A percentile compares a stretch with the other conserved stretches of the same genome.
Conservation (phyloP, 2,113 vertebrate species). For the Smithornis capensis region DNA sequence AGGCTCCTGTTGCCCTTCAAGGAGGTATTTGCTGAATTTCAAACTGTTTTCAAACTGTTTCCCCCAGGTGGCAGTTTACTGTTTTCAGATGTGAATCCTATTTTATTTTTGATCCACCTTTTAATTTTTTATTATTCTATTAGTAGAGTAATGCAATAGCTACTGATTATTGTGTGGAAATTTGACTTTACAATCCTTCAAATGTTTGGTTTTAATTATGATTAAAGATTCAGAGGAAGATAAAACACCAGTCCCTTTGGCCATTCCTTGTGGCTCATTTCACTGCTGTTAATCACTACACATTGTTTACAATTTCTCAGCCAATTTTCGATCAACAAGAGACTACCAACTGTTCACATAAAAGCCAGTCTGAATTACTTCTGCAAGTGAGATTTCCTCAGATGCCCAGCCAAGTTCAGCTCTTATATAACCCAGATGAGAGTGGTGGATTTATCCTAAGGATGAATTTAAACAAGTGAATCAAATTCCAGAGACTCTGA, state of each 20-base stretch:
- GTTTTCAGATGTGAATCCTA: background rate
- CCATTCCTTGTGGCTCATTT: background rate
- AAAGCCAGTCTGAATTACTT: constrained; percentile 26
- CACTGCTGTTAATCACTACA: background rate
- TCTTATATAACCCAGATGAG: background rate
- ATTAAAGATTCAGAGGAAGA: background rate
- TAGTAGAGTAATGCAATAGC: background rate
- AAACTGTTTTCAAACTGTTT: background rate
- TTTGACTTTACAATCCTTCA: background rate
- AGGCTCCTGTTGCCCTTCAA: background rate
- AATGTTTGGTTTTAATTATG: background rate
- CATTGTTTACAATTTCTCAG: constrained; percentile 35
- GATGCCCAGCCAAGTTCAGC: constrained; percentile 4
- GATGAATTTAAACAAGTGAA: constrained; percentile 8
- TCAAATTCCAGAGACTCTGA: background rate
- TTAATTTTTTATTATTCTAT: background rate
- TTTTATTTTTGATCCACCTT: background rate
- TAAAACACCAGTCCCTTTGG: background rate
- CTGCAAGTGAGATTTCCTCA: background rate
- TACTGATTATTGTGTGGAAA: background rate
- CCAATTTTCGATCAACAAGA: constrained; percentile 46
- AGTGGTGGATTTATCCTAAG: background rate
- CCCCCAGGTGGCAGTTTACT: background rate
- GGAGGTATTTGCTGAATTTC: background rate
- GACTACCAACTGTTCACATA: constrained; percentile 31